Conservation (phyloP, 2,888 invertebrate species). For the Acleris sparsana region DNA sequence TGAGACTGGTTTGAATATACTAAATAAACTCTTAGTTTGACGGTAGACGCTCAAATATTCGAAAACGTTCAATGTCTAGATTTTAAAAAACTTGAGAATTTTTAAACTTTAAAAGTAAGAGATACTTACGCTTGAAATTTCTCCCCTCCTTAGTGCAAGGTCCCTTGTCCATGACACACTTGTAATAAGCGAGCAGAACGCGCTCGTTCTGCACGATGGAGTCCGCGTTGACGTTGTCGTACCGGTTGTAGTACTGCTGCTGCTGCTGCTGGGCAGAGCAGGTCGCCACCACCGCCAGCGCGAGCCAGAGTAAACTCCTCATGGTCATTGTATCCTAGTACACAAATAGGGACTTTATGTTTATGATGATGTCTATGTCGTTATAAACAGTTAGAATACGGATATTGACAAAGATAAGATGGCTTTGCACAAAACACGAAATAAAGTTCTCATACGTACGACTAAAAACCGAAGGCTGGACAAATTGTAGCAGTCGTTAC, state of each 20-base stretch:
- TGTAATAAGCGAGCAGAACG: slow-evolving; percentile 76
- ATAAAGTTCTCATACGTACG: no score
- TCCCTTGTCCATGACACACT: slow-evolving; percentile 79
- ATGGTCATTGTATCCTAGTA: slow-evolving; percentile 54
- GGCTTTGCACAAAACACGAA: no score
- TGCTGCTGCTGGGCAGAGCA: slow-evolving; percentile 56
- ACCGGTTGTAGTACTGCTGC: slow-evolving; percentile 58
- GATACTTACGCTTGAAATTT: slow-evolving; percentile 73
- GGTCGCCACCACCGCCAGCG: slow-evolving; percentile 68
- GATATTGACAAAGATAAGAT: no score
- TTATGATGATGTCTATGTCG: background rate
- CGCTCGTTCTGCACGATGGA: slow-evolving; percentile 75
- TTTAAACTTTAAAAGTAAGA: background rate
- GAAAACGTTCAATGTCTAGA: no score
- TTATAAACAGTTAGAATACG: no score
- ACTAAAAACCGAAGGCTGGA: no score
- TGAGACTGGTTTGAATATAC: no score
- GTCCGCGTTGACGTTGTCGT: slow-evolving; percentile 76
- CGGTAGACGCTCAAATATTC: no score
- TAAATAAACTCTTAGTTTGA: no score
- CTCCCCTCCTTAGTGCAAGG: slow-evolving; percentile 78
- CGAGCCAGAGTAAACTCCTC: slow-evolving; percentile 58
- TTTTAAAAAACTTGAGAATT: no score
- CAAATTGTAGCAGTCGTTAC: no score
- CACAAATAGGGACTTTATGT: background rate